phyloP scores from a whole-genome alignment of 1,140 invertebrate genomes.

The Anoplophora glabripennis region DNA sequence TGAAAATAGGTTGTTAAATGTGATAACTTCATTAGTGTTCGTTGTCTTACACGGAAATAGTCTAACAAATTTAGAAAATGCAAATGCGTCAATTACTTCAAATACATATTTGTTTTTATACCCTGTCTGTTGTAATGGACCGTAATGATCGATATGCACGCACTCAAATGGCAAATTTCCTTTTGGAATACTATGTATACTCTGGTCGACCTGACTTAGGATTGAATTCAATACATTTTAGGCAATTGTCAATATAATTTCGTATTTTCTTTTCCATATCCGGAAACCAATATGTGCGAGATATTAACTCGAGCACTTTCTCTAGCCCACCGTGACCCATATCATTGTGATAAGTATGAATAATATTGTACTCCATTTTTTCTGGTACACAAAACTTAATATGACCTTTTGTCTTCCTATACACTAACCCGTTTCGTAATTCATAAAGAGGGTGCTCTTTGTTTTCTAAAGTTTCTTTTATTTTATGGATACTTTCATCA shows the following conservation, averaged over 20 bases:
- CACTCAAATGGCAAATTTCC: too few relatives aligned
- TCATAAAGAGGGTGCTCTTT: neutral
- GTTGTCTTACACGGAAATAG: too few relatives aligned
- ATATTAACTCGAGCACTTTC: conserved; percentile 1
- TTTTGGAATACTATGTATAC: too few relatives aligned
- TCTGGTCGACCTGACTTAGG: conserved; percentile 33
- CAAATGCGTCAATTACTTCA: too few relatives aligned
- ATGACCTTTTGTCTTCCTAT: conserved; percentile 4
- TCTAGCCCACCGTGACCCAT: neutral
- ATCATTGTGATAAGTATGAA: neutral
- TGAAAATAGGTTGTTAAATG: too few relatives aligned
- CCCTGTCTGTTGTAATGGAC: too few relatives aligned
- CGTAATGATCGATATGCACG: too few relatives aligned
- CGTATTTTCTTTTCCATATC: conserved; percentile 35
- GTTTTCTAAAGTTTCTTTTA: neutral
- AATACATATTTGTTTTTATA: too few relatives aligned
- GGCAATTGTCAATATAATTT: conserved; percentile 30
- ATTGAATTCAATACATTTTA: conserved; percentile 37
- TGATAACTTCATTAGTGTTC: too few relatives aligned
- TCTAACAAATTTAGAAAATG: too few relatives aligned
- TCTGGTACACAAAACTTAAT: conserved; percentile 2
- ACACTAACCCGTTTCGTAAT: neutral
- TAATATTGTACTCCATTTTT: neutral
- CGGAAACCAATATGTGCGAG: conserved; percentile 36
- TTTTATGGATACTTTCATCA: neutral